Base-by-base conservation (phyloP, 2,888 invertebrate genomes). In the Oxyteleia sp. region DNA sequence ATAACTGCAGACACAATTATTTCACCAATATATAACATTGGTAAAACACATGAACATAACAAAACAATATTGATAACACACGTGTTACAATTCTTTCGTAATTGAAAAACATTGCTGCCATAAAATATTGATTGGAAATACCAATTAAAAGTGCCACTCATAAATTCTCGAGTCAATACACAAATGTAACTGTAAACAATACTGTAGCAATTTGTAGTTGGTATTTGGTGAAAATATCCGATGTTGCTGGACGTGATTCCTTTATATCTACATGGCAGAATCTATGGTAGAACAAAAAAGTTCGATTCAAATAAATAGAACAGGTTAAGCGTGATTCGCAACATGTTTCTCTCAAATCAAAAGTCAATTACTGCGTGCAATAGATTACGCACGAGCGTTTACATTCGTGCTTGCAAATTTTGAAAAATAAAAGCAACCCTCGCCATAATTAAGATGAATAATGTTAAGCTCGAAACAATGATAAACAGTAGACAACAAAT, bases 181-280 rank as follows among this genome's bases (percentile, higher is more conserved):
- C 23, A 23, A 23, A 49, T 49, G 20, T 49, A 49, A 49, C 23
- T 49, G 23, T 49, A 26, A 26, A 49, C 23, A 49, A 26, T 29
- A 29, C 51, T 29, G 29, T 29, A 7, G n/a, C 29, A 29, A 29
- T 51, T 26, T 29, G 29, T 29, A 51, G 13, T 29, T 29, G 13
- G 51, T 51, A 29, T 51, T 51, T 51, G 29, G 29, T 29, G 4
- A 51, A 51, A 51, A 51, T 51, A 51, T 51, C 51, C 51, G 23
- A 49, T n/a, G 47, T 23, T 49, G 7, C 23, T 23, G 47, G 11
- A 20, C 51, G 29, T 51, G 51, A 29, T 51, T 15, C 15, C 20
- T 18, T 51, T 51, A 15, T 51, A 15, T 29, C 51, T 51, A 29
- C 51, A 51, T 51, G 29, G 29, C 26, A 51, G 29, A 47, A 51